Base-by-base conservation (phyloP, 2,888 invertebrate species). In the Cepaea hortensis region DNA sequence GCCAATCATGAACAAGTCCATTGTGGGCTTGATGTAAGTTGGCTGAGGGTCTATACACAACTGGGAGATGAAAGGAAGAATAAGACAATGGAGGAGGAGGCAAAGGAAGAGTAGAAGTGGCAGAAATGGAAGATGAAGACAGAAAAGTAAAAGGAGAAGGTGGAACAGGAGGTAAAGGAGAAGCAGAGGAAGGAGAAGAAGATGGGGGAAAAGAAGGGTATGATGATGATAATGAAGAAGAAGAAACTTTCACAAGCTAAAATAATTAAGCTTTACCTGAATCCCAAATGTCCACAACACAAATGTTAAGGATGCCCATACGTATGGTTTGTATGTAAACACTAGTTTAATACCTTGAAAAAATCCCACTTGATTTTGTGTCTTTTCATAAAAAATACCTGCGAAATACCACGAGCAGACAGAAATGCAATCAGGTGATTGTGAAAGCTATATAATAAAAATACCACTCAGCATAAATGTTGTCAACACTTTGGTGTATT, bases 261-360 rank as follows among this genome's bases (percentile, higher is more conserved):
- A 35, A 1, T 35, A 35, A 35, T 35, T 35, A 20, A 62, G 2
- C 61, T n/a, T 88, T 90, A 92, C 93, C 65, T 91, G 91, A 61
- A 93, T 90, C 3, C 91, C 93, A 9, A 93, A 86, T 35, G 93
- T 93, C 13, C 90, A 87, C 84, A 93, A 93, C 80, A 93, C 87
- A 88, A 93, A 93, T 9, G 91, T 87, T 23, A 90, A 81, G 55
- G 91, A 90, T 0, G 93, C 90, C 48, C 90, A 88, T 11, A 92
- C 86, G 84, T 93, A 93, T n/a, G 93, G 93, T 81, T 88, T 88
- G 87, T 91, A 92, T 9, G 92, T 90, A 68, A 93, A 89, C 9
- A 93, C 92, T 61, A 89, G 82, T 82, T 90, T 91, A 18, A 92
- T 88, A 13, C 91, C 92, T 48, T 70, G 81, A 84, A 92, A 90